phyloP scores from a whole-genome alignment of 2,797 vertebrate species.

The Acanthornis magna region DNA sequence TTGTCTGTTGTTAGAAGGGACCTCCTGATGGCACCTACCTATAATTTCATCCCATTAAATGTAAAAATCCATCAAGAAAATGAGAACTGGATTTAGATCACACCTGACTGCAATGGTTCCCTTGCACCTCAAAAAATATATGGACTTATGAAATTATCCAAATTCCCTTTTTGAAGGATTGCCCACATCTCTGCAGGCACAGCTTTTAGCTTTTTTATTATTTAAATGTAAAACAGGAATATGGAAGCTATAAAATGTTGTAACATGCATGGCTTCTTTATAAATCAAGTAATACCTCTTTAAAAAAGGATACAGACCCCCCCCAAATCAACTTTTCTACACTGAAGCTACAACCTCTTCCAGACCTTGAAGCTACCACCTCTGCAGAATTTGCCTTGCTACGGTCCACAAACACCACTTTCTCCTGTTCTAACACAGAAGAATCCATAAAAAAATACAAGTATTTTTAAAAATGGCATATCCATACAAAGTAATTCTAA shows the following conservation, averaged over 20 bases:
- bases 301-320: not conserved
- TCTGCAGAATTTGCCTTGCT: not conserved
- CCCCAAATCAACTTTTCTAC: not conserved
- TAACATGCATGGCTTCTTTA: not conserved
- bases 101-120: no score
- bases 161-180: not conserved
- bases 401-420: not conserved
- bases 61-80: not conserved
- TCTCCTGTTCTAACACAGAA: not conserved
- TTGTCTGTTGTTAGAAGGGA: not conserved
- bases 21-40: not conserved
- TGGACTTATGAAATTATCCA: not conserved
- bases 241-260: not conserved
- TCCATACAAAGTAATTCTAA: not conserved
- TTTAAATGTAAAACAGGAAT: not conserved
- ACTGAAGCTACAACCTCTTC: not conserved
- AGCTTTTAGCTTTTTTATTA: not conserved
- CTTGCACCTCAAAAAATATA: not conserved
- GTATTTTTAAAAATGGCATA: rapidly evolving
- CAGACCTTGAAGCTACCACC: not conserved
- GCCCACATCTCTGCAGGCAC: not conserved
- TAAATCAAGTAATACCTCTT: not conserved
- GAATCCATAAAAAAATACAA: rapidly evolving
- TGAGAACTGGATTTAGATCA: not conserved
- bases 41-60: not conserved